Evolutionary conservation across 2,888 invertebrate species (phyloP), one percentile per base, ranked within the genome.

Genomic region (Nycteola revayana): DNA sequence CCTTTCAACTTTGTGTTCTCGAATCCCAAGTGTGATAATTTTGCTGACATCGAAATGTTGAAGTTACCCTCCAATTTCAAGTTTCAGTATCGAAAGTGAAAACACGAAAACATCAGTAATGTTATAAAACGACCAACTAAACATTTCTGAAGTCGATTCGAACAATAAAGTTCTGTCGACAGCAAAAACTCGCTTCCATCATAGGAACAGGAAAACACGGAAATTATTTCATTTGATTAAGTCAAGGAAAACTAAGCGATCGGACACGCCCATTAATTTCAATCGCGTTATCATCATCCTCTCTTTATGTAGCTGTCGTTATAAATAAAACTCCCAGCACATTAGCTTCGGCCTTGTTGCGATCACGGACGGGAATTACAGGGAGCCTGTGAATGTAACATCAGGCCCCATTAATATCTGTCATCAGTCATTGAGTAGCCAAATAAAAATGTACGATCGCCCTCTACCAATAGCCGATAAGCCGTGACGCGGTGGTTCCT

Each of bases 371-470:
- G 72, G 73, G 75, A 70, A 75, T 73, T 55, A 65, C 58, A 61
- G 75, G 75, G 68, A 66, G 70, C 50, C 65, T 66, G 66, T 48
- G 65, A 60, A 54, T 56, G 64, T 56, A 62, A 68, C 66, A 63
- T 63, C 51, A 62, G 70, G 51, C 61, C 65, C 63, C 85, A 87
- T 87, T 84, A 84, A 87, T 88, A 83, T 75, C 84, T 81, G 85
- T 81, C 87, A 76, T 66, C 77, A 63, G 76, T 71, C 72, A 74
- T 72, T 60, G 71, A 75, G 76, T 71, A 77, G 74, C 82, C 77
- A 82, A 82, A 81, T 79, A 81, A 75, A 79, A 78, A 74, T 75
- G 80, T 78, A 77, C 80, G 77, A 72, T 75, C 73, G 69, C 58
- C 64, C 60, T 49, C 37, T 39, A 43, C 20, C 21, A 7, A 21